Evolutionary conservation across 2,113 vertebrate genomes (phyloP).

Genomic region (Brienomyrus brachyistius): DNA sequence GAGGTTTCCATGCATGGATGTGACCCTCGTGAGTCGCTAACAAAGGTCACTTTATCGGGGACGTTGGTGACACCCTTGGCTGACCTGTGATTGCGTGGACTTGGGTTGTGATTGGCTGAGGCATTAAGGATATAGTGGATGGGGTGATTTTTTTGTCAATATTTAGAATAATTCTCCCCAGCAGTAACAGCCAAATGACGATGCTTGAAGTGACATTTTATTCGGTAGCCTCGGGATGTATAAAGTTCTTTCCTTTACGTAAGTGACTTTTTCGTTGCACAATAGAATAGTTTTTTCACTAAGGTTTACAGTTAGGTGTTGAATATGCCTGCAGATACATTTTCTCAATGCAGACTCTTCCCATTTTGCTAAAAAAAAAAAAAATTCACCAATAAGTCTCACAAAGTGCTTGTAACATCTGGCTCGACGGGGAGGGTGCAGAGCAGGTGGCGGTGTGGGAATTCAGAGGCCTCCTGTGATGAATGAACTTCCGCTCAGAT

Average conservation of each 20-base stretch:
- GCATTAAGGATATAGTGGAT: background rate
- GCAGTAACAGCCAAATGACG: conserved; percentile 26
- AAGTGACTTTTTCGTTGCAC: conserved; percentile 12
- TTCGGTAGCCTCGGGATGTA: conserved; percentile 17
- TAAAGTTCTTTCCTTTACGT: conserved; percentile 36
- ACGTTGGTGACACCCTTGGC: background rate
- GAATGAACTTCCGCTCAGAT: background rate
- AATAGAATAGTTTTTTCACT: conserved; percentile 37
- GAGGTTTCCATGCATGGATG: background rate
- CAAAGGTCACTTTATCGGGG: background rate
- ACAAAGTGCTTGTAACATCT: background rate
- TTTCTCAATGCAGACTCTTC: background rate
- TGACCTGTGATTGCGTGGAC: background rate
- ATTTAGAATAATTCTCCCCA: conserved; percentile 31
- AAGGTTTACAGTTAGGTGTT: conserved; percentile 40
- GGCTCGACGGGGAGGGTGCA: background rate
- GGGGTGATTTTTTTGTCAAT: background rate
- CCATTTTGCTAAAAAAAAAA: background rate
- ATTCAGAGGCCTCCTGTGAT: background rate
- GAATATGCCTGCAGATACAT: conserved; percentile 17
- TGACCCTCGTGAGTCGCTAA: background rate
- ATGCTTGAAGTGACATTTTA: conserved; percentile 38
- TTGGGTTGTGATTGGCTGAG: background rate
- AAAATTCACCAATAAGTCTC: background rate
- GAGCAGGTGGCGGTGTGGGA: background rate